Conservation (phyloP, 2,113 vertebrate species). For the Marcusenius ussheri region DNA sequence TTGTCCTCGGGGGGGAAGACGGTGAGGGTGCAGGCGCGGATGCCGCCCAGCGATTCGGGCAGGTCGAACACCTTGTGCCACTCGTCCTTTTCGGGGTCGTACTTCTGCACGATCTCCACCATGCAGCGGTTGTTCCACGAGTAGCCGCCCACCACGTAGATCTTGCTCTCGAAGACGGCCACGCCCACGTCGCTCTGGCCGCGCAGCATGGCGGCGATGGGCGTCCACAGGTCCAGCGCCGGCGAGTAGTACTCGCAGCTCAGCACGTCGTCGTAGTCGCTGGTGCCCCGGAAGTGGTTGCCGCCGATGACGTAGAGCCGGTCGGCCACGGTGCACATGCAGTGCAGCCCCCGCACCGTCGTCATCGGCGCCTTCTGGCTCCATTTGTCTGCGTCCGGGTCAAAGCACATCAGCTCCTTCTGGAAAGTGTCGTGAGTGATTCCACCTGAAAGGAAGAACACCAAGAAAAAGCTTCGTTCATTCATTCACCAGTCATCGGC, state of each 20-base stretch:
- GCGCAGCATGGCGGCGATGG: conserved; percentile 92
- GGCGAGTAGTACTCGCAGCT: conserved; percentile 98
- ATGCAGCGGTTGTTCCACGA: conserved; percentile 99
- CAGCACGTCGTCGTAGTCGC: conserved; percentile 96
- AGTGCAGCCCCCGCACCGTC: conserved; percentile 93
- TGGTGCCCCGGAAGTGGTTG: conserved; percentile 97
- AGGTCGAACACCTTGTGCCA: conserved; percentile 99
- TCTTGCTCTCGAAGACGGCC: conserved; percentile 94
- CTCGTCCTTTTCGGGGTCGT: conserved; percentile 95
- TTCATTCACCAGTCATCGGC: conserved; percentile 12
- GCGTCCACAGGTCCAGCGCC: conserved; percentile 92
- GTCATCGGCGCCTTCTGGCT: conserved; percentile 96
- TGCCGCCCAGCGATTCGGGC: conserved; percentile 95
- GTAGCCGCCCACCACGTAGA: conserved; percentile 97
- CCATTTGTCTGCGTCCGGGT: conserved; percentile 96
- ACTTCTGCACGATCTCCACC: conserved; percentile 99
- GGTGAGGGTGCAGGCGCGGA: conserved; percentile 93
- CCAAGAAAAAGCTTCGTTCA: not conserved
- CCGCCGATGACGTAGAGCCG: conserved; percentile 95
- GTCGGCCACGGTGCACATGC: conserved; percentile 97
- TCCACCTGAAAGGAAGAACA: conserved; percentile 67
- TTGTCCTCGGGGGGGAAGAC: conserved; percentile 92
- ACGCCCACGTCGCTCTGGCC: conserved; percentile 98
- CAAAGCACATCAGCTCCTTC: conserved; percentile 98
- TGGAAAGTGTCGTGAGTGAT: conserved; percentile 99